Base-by-base conservation (phyloP, 2,888 invertebrate genomes). In the Hirtodrosophila cameraria region DNA sequence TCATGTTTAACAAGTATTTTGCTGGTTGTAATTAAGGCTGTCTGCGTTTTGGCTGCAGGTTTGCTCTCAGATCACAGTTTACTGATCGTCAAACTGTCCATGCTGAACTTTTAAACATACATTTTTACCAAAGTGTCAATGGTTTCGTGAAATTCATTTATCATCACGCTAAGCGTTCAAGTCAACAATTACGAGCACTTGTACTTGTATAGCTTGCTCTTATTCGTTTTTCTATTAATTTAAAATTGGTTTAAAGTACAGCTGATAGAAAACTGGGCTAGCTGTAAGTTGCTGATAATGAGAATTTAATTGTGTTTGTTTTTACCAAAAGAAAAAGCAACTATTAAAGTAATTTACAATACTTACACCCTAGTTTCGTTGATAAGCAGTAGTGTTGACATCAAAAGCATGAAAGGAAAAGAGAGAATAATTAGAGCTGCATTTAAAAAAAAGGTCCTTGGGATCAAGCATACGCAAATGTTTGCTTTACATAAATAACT, bases 1-100 rank as follows among this genome's bases (percentile, higher is more conserved):
- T 85, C 86, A 86, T 89, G 89, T 89, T 88, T 83, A 86, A 88
- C 88, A 89, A 78, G 86, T 80, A 87, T 83, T 86, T 88, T 88
- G 71, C 75, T 78, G 82, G 67, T 81, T 77, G 83, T 86, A 85
- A 85, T 80, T 79, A 75, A 78, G 70, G 62, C 57, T 48, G 12
- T 36, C 36, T 31, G 30, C 28, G 12, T 4, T 7, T 13, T 30
- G 13, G 15, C 12, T 7, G 7, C 31, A 25, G 53, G 16, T 28
- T 35, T 13, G 28, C 60, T 30, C 8, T 11, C 36, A 33, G 68
- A 46, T 66, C 66, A 27, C 52, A 38, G 28, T 13, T n/a, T 12
- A 11, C 49, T 48, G 65, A 60, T 62, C 64, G 48, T 43, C 48
- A 35, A 49, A 35, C 25, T 41, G 42, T 36, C n/a, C n/a, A 20